Evolutionary conservation across 2,888 invertebrate species (phyloP).

Genomic region (Diplolepis rosae): DNA sequence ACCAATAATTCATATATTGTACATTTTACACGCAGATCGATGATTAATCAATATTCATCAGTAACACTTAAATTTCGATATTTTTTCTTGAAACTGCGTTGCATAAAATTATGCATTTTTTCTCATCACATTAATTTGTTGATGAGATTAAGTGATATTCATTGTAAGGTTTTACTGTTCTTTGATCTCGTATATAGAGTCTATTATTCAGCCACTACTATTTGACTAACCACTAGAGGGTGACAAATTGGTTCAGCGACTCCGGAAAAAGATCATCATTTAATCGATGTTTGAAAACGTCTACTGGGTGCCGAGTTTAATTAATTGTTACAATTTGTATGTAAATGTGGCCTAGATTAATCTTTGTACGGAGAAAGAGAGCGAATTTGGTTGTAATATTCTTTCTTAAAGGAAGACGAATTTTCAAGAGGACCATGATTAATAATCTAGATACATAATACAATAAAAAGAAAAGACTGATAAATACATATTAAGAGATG

Average conservation of each 20-base stretch:
- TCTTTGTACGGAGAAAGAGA: not conserved
- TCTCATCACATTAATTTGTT: not conserved
- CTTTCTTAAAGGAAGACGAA: not conserved
- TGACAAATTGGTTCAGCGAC: not conserved
- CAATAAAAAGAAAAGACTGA: not conserved
- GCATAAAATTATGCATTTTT: not conserved
- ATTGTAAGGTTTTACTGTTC: not conserved
- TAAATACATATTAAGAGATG: not conserved
- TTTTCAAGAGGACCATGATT: not conserved
- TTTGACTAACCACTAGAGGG: not conserved
- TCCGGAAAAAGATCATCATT: not conserved
- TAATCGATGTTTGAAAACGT: not conserved
- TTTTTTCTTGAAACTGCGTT: not conserved
- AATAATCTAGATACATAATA: not conserved
- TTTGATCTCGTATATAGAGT: not conserved
- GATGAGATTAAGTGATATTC: not conserved
- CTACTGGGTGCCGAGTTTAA: not conserved
- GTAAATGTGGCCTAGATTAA: not conserved
- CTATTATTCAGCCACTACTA: not conserved
- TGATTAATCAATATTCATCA: too few relatives aligned
- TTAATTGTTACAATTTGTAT: slow-evolving; percentile 3
- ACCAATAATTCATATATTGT: too few relatives aligned
- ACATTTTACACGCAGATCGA: too few relatives aligned
- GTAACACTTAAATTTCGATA: not conserved
- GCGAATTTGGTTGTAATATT: not conserved